These are phyloP conservation scores for Crenuchus spilurus DNA, from an alignment of 2,797 vertebrate species.

Conservation along the genomic window DNA sequence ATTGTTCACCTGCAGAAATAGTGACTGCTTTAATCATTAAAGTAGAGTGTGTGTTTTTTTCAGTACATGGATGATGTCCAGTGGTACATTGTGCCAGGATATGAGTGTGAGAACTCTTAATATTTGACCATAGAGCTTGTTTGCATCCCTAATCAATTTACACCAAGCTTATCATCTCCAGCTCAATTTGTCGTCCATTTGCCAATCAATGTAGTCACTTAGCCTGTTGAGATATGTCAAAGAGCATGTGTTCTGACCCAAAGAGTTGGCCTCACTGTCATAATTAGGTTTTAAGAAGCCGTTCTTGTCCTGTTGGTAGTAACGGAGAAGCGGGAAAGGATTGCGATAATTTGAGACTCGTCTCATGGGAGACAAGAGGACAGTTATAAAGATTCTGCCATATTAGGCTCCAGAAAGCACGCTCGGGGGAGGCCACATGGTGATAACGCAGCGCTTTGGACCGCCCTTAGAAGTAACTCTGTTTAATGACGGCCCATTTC, in stretches of 20 bases:
- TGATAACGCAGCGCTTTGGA: slow-evolving; percentile 48
- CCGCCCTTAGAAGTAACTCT: slow-evolving; percentile 42
- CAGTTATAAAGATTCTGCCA: slow-evolving; percentile 52
- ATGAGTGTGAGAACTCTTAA: slow-evolving; percentile 7
- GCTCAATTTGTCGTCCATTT: slow-evolving; percentile 20
- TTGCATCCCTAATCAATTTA: slow-evolving; percentile 25
- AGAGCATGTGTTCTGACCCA: slow-evolving; percentile 25
- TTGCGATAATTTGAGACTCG: slow-evolving; percentile 52
- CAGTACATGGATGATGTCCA: slow-evolving; percentile 26
- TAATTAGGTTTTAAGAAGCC: slow-evolving; percentile 43
- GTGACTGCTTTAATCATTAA: slow-evolving; percentile 53
- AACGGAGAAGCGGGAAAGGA: slow-evolving; percentile 32
- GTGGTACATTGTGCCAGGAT: neutral
- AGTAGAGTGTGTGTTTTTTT: slow-evolving; percentile 2
- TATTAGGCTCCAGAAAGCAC: slow-evolving; percentile 41
- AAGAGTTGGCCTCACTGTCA: slow-evolving; percentile 7
- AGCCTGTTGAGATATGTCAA: neutral
- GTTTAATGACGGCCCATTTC: slow-evolving; percentile 38
- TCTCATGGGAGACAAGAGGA: slow-evolving; percentile 48
- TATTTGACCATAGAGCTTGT: slow-evolving; percentile 20
- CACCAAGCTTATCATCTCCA: slow-evolving; percentile 30
- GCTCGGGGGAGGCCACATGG: slow-evolving; percentile 33
- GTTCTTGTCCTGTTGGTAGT: slow-evolving; percentile 23
- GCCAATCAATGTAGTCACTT: neutral
- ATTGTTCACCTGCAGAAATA: slow-evolving; percentile 48